A percentile compares a stretch with the other conserved stretches of the same genome.
Evolutionary conservation across 2,113 vertebrate species (phyloP).

Genomic region (Murina feae): DNA sequence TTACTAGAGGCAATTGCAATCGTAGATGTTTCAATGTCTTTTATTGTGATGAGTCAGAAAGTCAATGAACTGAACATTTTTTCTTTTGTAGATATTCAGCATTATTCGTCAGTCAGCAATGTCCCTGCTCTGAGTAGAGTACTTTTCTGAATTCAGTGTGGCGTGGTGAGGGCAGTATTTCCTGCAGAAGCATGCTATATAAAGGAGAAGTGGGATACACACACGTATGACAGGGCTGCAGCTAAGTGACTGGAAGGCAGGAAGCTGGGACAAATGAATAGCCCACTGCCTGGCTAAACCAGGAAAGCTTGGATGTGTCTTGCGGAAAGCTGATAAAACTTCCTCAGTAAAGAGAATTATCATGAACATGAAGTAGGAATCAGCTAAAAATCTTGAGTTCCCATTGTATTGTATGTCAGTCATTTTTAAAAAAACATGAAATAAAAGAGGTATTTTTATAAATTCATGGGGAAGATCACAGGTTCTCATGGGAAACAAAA

Average conservation of each 20-base stretch:
- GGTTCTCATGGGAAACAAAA: background rate
- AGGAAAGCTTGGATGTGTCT: background rate
- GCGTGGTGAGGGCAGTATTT: background rate
- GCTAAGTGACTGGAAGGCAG: background rate
- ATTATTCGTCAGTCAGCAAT: conserved; percentile 6
- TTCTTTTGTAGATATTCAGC: background rate
- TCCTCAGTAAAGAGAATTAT: background rate
- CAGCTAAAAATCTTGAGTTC: background rate
- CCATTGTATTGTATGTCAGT: background rate
- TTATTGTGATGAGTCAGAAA: conserved; percentile 67
- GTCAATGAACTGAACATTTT: conserved; percentile 17
- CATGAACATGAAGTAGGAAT: background rate
- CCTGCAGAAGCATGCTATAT: background rate
- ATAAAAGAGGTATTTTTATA: background rate
- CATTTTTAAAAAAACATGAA: background rate
- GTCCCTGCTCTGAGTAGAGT: background rate
- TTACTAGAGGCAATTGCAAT: conserved; percentile 21
- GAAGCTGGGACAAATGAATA: background rate
- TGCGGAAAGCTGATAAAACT: background rate
- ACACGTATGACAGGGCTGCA: background rate
- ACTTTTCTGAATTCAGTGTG: background rate
- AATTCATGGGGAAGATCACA: background rate
- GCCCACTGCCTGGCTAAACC: background rate
- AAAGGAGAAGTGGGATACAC: background rate
- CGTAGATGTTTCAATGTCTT: conserved; percentile 39